Evolutionary conservation across 2,113 vertebrate genomes (phyloP).

Genomic region (Dryoscopus gambensis): DNA sequence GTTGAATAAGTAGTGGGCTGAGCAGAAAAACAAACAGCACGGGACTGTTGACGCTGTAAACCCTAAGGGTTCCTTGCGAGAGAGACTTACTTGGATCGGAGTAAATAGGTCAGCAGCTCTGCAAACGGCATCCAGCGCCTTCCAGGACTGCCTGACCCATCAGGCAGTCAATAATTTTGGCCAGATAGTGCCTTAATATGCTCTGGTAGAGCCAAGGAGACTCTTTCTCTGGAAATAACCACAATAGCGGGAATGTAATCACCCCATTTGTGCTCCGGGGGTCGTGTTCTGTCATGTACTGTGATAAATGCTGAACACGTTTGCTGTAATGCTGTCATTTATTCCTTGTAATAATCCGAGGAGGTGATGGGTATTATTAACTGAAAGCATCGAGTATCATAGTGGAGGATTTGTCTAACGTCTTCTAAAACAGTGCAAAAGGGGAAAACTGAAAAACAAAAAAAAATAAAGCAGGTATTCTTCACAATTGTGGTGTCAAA

Average conservation of each 20-base stretch:
- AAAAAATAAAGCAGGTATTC: neutral
- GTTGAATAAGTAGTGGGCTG: neutral
- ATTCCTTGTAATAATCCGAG: neutral
- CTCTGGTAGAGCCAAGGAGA: neutral
- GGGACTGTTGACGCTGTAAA: neutral
- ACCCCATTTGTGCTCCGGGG: neutral
- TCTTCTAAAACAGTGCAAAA: neutral
- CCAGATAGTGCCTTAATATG: neutral
- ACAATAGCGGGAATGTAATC: neutral
- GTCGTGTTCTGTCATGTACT: neutral
- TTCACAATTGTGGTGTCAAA: neutral
- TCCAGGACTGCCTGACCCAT: neutral
- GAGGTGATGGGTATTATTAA: neutral
- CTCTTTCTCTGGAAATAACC: neutral
- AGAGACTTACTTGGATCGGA: neutral
- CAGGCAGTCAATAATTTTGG: neutral
- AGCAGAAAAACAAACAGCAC: neutral
- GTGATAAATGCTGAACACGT: neutral
- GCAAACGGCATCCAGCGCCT: neutral
- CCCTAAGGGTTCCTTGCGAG: constrained; percentile 4
- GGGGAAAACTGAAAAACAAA: neutral
- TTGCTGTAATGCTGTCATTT: neutral
- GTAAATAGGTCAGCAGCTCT: neutral
- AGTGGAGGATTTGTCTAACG: neutral
- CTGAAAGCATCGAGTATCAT: neutral